Evolutionary conservation across 92 coral and sea anemone genomes (phyloP).

Genomic region (Porites cylindrica): DNA sequence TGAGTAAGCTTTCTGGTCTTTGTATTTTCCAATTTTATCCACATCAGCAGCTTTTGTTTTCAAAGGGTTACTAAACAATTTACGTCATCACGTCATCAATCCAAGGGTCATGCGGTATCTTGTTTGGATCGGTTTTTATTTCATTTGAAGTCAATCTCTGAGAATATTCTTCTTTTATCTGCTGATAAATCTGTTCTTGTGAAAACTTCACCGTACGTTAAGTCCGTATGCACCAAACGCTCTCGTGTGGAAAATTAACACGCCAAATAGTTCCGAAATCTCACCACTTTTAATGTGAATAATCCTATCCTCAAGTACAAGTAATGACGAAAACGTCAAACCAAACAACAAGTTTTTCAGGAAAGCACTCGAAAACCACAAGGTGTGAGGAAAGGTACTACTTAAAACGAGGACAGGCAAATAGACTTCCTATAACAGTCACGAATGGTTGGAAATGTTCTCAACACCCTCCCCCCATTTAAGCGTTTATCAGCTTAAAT

Average conservation of each 20-base stretch:
- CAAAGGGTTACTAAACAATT: constrained; percentile 43
- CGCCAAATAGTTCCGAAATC: too few species aligned
- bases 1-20: constrained; percentile 55
- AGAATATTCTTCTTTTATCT: constrained; percentile 44
- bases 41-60: constrained; percentile 47
- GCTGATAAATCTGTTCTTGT: constrained; percentile 44
- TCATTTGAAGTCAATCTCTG: constrained; percentile 37
- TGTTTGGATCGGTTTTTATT: constrained; percentile 55
- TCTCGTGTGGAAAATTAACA: constrained; percentile 9
- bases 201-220: constrained; percentile 41
- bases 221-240: constrained; percentile 62
- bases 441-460: too few species aligned
- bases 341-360: too few species aligned
- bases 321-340: too few species aligned
- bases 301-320: too few species aligned
- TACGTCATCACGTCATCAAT: constrained; percentile 42
- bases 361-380: too few species aligned
- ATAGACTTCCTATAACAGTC: too few species aligned
- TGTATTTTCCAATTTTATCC: constrained; percentile 52
- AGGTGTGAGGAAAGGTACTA: too few species aligned
- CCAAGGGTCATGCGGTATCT: constrained; percentile 14
- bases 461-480: too few species aligned
- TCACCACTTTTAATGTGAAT: too few species aligned
- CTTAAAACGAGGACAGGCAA: too few species aligned
- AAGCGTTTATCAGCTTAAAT: too few species aligned